Conservation (phyloP, 1,140 invertebrate genomes). For the Atta cephalotes region DNA sequence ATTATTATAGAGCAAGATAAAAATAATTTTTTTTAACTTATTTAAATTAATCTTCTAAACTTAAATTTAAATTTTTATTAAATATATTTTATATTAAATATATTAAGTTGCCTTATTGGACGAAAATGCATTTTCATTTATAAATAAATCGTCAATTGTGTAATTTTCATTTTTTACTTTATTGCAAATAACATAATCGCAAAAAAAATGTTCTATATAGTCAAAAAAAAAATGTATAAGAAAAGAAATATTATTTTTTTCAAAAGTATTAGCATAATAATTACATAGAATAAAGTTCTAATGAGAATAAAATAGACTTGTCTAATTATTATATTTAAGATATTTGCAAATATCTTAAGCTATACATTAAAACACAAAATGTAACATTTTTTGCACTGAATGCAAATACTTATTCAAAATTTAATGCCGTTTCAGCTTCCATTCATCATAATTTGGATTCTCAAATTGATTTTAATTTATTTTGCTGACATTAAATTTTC, state of each 20-base stretch:
- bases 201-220: neutral
- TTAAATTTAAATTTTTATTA: neutral
- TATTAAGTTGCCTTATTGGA: too few relatives aligned
- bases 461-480: conserved; percentile 41
- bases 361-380: neutral
- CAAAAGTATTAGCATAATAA: neutral
- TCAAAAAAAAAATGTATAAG: neutral
- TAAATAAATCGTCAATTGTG: too few relatives aligned
- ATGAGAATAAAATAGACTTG: neutral
- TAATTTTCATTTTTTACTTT: neutral
- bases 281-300: neutral
- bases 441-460: neutral
- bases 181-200: neutral
- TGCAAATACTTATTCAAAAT: neutral
- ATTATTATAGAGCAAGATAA: neutral
- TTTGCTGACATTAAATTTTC: conserved; percentile 19
- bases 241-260: neutral
- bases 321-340: neutral
- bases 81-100: too few relatives aligned
- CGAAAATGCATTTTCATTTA: too few relatives aligned
- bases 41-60: neutral
- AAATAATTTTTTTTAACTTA: neutral
- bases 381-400: neutral
- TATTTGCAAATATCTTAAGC: neutral
- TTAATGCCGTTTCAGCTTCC: neutral